Evolutionary conservation across 2,888 invertebrate species (phyloP).

Genomic region (Cantharis lateralis): DNA sequence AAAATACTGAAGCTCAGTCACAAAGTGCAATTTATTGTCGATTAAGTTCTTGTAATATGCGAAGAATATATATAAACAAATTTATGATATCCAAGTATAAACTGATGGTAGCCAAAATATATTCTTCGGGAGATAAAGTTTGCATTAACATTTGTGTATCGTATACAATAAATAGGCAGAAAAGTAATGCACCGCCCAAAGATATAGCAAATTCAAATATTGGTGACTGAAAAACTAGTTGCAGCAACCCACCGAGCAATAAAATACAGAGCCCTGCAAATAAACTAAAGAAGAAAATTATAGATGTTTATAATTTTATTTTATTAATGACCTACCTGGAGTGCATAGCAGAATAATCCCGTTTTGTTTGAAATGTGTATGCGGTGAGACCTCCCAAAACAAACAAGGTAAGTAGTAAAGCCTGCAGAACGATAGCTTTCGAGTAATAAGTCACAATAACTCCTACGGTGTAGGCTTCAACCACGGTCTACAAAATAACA

Average conservation of each 20-base stretch:
- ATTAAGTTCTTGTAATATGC: conserved; percentile 69
- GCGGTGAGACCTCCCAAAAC: conserved; percentile 76
- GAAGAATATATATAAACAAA: conserved; percentile 79
- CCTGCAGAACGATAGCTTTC: conserved; percentile 75
- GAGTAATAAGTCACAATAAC: conserved; percentile 81
- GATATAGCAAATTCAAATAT: conserved; percentile 73
- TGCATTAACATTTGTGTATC: conserved; percentile 87
- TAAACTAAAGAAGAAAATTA: conserved; percentile 55
- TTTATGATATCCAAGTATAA: conserved; percentile 88
- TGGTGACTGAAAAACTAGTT: conserved; percentile 75
- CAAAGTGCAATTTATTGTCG: conserved; percentile 54
- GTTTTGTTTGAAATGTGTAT: conserved; percentile 85
- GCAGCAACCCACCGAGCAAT: conserved; percentile 72
- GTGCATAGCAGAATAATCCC: conserved; percentile 79
- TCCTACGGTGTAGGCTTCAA: conserved; percentile 79
- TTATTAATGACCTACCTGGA: conserved; percentile 65
- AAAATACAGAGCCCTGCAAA: conserved; percentile 71
- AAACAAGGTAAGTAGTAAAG: conserved; percentile 74
- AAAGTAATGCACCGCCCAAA: conserved; percentile 74
- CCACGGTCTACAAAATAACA: conserved; percentile 67
- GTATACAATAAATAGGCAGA: conserved; percentile 81
- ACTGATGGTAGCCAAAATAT: conserved; percentile 84
- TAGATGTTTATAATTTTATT: background rate
- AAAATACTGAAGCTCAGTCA: conserved; percentile 28
- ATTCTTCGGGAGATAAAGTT: conserved; percentile 81